Base-by-base conservation (phyloP, 2,888 invertebrate species). In the Drosophila imparisetae region DNA sequence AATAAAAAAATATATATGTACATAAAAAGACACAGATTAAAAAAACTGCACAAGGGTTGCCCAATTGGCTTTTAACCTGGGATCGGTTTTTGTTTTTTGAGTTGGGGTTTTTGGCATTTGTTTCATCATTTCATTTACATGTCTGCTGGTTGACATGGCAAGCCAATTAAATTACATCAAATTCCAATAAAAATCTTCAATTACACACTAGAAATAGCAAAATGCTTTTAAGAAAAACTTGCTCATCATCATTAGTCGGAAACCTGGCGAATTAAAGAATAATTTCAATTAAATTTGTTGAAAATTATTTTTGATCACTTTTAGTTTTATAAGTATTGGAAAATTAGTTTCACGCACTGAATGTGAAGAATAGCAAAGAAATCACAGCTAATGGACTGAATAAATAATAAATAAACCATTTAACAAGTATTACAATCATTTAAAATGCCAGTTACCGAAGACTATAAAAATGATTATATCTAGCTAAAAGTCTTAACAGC, bases 91-190 rank as follows among this genome's bases (percentile, higher is more conserved):
- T 3, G 21, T 21, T 59, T 71, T 60, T 68, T 53, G 69, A 49
- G 49, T 27, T 59, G 55, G 45, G 36, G 13, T 55, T 48, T 55
- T 21, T 45, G 58, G 54, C 60, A 74, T 71, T 84, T 76, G 15
- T 36, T 45, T 45, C 13, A 90, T 86, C 90, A 89, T 77, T 84
- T 90, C 64, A 75, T 69, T 69, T 77, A 66, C 74, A 66, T 75
- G 90, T 86, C 90, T 76, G 60, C 89, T 45, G 68, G 75, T 74
- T 83, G 78, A 83, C 89, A 72, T 76, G 81, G 71, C 83, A 73
- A 63, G 68, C 69, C 48, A 34, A 52, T 57, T 40, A 61, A 42
- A 57, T 69, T 57, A 53, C 45, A 32, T 60, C 32, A 38, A 38
- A 52, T 18, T 21, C 8, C n/a, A 21, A 21, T 6, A 67, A 13